Conservation (phyloP, 2,113 vertebrate genomes). For the Tautogolabrus adspersus region DNA sequence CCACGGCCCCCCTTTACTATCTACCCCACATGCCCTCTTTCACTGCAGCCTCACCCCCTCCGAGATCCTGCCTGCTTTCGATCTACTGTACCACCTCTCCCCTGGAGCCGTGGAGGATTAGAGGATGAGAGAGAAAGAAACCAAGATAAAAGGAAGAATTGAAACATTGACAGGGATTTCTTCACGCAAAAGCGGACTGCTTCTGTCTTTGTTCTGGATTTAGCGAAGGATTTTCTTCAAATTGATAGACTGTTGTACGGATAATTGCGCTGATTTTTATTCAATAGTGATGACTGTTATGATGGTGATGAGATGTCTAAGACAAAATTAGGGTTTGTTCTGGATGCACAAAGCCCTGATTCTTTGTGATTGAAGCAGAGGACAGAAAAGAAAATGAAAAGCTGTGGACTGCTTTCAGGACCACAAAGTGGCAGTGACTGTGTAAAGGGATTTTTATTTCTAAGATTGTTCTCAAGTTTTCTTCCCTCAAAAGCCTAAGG, state of each 20-base stretch:
- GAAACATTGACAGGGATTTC: constrained; percentile 56
- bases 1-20: constrained; percentile 29
- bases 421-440: constrained; percentile 53
- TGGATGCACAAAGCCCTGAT: constrained; percentile 42
- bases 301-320: constrained; percentile 31
- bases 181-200: constrained; percentile 23
- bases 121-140: constrained; percentile 52
- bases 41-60: constrained; percentile 50
- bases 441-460: constrained; percentile 58
- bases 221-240: constrained; percentile 9
- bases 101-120: constrained; percentile 64
- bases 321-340: constrained; percentile 47
- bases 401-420: constrained; percentile 40
- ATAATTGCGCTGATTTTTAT: constrained; percentile 43
- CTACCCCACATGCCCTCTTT: constrained; percentile 66
- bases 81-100: constrained; percentile 61
- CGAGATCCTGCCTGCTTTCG: constrained; percentile 61
- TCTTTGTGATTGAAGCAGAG: constrained; percentile 69
- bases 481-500: constrained; percentile 5
- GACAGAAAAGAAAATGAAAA: constrained; percentile 56
- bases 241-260: constrained; percentile 5
- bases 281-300: constrained; percentile 22
- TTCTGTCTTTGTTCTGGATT: constrained; percentile 67
- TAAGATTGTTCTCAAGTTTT: constrained; percentile 22
- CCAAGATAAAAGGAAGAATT: constrained; percentile 56